These are phyloP conservation scores for Semnornis frantzii DNA, from an alignment of 2,113 vertebrate species.

Conservation along the genomic window DNA sequence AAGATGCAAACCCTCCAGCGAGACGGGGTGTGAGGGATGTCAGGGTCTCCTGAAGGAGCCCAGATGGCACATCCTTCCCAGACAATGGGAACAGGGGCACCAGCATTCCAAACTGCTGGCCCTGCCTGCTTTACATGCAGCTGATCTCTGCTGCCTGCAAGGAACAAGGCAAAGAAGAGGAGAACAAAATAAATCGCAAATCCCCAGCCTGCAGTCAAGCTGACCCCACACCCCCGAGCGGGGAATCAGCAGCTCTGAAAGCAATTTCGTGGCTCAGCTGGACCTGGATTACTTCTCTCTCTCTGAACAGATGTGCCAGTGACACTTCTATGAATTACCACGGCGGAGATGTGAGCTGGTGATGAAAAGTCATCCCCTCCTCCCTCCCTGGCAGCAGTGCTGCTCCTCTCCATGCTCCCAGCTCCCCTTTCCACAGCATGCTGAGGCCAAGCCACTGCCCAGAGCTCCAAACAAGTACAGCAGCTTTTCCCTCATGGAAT, in stretches of 20 bases:
- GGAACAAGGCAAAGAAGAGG: background rate
- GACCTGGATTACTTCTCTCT: slow-evolving; percentile 1
- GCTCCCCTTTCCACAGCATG: background rate
- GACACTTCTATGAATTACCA: background rate
- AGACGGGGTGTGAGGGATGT: background rate
- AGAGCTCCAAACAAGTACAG: background rate
- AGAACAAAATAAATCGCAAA: background rate
- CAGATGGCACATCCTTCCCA: background rate
- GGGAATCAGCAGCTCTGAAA: slow-evolving; percentile 32
- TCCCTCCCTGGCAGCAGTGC: background rate
- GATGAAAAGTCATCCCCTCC: background rate
- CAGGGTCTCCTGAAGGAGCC: background rate
- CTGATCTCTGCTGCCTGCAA: background rate
- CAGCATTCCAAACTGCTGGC: background rate
- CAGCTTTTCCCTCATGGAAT: background rate
- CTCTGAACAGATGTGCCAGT: slow-evolving; percentile 40
- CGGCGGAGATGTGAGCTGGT: background rate
- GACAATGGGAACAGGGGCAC: background rate
- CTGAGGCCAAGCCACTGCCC: background rate
- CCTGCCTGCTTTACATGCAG: background rate
- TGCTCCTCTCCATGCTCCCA: background rate
- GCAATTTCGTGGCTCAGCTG: slow-evolving; percentile 55
- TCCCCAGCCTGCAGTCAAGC: background rate
- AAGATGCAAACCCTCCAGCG: background rate
- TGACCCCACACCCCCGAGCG: background rate